Evolutionary conservation across 2,888 invertebrate genomes (phyloP), one percentile per base, ranked within the genome.

Genomic region (Drosophila mayaguana): DNA sequence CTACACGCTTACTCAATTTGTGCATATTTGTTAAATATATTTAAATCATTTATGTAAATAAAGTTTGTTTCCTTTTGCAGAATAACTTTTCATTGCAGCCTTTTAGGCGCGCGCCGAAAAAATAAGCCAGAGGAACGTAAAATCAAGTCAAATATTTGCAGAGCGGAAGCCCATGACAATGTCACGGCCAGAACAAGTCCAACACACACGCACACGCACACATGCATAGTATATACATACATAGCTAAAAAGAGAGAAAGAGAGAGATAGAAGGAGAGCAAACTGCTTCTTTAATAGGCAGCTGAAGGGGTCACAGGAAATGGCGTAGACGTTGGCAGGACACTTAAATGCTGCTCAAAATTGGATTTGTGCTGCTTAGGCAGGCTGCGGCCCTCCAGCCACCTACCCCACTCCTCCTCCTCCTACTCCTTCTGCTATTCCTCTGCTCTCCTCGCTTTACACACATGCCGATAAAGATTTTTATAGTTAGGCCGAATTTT

Each of bases 291-390:
- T 42, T 18, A 28, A 16, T 16, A 14, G 11, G 11, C 20, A 28
- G 48, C 38, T 65, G 25, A 40, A 67, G 56, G 46, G 51, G 63
- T 64, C 53, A 20, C 75, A 76, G 80, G 76, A 78, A 67, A 71
- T 67, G 57, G 57, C 71, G 59, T 59, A 72, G 83, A 71, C 75
- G 51, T 79, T 63, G 53, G 36, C 66, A 71, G 82, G 76, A 84
- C 89, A 85, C 82, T 84, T 85, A 88, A 84, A 88, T 72, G 72
- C 72, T 77, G 85, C 78, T 82, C 83, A 74, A 89, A 86, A 86
- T 89, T 86, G 89, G 86, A 89, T 89, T 86, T 86, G 85, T 67
- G 82, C 51, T 83, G 75, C 79, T 84, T 80, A 75, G 63, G 67
- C 64, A 67, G 66, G 18, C 32, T 6, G 12, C 2, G 6, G 2